A percentile compares a stretch with the other conserved stretches of the same genome.
These are phyloP conservation scores for Metellina segmentata DNA, from an alignment of 2,888 invertebrate genomes.

Conservation along the genomic window DNA sequence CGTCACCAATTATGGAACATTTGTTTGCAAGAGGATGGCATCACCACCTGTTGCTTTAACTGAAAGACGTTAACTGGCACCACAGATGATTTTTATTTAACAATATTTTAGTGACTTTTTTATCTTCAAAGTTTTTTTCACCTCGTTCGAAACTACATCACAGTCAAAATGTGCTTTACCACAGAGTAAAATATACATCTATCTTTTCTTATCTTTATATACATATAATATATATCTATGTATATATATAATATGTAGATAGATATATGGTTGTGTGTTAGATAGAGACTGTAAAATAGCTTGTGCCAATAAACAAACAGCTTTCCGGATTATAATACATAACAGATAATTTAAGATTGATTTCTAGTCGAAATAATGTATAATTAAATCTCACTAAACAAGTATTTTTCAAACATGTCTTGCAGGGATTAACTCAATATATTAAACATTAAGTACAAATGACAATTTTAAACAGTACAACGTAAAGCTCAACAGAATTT, in stretches of 20 bases:
- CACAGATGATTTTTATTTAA: constrained; percentile 59
- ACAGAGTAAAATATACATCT: constrained; percentile 75
- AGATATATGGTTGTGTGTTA: constrained; percentile 34
- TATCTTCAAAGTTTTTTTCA: constrained; percentile 40
- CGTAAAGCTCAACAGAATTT: constrained; percentile 1
- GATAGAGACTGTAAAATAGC: constrained; percentile 58
- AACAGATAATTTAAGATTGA: not conserved
- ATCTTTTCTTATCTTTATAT: constrained; percentile 55
- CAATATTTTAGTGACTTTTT: too few relatives aligned
- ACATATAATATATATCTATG: constrained; percentile 49
- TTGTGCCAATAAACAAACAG: constrained; percentile 13
- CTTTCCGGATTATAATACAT: not conserved
- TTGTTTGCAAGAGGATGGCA: constrained; percentile 56
- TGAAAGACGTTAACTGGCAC: constrained; percentile 72
- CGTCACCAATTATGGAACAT: constrained; percentile 39
- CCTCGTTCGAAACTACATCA: constrained; percentile 70
- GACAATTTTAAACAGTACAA: not conserved
- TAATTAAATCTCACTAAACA: constrained; percentile 4
- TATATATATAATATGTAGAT: constrained; percentile 59
- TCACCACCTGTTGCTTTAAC: constrained; percentile 44
- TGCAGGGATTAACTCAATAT: not conserved
- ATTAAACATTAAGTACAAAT: constrained; percentile 34
- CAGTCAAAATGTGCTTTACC: constrained; percentile 75
- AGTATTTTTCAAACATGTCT: not conserved
- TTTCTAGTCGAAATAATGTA: not conserved